These are phyloP conservation scores for Tapirus terrestris DNA, from an alignment of 2,113 vertebrate genomes.

Conservation along the genomic window DNA sequence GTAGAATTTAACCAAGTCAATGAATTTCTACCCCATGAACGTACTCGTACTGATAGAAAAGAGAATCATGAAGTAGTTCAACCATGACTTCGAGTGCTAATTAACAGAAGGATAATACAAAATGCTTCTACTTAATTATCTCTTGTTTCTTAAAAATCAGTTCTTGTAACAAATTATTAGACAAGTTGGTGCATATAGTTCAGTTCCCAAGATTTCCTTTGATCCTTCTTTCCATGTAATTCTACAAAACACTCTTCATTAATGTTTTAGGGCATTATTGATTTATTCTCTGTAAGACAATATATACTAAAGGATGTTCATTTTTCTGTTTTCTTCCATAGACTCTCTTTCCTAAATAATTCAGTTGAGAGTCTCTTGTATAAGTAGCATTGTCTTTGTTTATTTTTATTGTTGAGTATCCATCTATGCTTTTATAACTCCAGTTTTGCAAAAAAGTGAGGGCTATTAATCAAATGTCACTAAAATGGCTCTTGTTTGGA, in stretches of 20 bases:
- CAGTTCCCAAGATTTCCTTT: neutral
- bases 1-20: neutral
- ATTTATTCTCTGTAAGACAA: neutral
- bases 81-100: constrained; percentile 1
- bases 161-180: constrained; percentile 50
- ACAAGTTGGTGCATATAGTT: neutral
- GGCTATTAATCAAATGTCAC: constrained; percentile 71
- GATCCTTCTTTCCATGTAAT: neutral
- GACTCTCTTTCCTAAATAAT: constrained; percentile 48
- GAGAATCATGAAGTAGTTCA: neutral
- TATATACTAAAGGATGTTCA: neutral
- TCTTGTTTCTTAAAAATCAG: constrained; percentile 61
- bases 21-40: neutral
- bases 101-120: constrained; percentile 35
- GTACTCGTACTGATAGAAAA: neutral
- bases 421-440: constrained; percentile 69
- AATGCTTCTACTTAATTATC: neutral
- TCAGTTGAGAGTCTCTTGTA: constrained; percentile 61
- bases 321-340: constrained; percentile 70
- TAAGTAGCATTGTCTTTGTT: constrained; percentile 60
- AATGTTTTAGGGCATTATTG: neutral
- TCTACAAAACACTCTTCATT: neutral
- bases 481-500: constrained; percentile 66
- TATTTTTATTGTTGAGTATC: constrained; percentile 61
- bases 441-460: constrained; percentile 67